Percentiles rank a stretch among this genome's conserved stretches.
Conservation (phyloP, 2,113 vertebrate genomes). For the Ondatra zibethicus region DNA sequence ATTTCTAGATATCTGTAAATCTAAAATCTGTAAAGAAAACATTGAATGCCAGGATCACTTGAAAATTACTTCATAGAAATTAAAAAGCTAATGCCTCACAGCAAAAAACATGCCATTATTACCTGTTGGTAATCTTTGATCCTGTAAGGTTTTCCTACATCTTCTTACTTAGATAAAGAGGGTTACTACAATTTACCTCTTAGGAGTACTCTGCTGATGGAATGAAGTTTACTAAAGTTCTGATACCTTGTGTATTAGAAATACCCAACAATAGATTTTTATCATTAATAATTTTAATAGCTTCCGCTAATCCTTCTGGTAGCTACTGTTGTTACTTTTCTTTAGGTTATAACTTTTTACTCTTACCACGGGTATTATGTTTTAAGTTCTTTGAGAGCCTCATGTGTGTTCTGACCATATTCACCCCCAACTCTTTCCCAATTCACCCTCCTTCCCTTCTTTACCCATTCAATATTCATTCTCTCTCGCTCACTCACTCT, state of each 20-base stretch:
- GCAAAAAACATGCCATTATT: background rate
- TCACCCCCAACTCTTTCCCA: background rate
- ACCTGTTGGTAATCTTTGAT: background rate
- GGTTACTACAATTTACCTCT: background rate
- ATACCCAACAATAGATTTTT: background rate
- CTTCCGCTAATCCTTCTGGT: background rate
- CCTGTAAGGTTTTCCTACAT: background rate
- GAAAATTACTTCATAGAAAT: background rate
- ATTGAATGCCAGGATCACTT: conserved; percentile 14
- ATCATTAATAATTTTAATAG: background rate
- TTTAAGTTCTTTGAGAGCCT: background rate
- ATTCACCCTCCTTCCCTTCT: background rate
- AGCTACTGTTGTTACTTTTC: background rate
- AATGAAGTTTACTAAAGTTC: background rate
- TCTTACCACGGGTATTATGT: background rate
- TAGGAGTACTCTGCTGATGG: background rate
- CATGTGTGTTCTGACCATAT: background rate
- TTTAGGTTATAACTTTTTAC: conserved; percentile 5
- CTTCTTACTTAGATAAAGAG: conserved; percentile 16
- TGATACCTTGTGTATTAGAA: background rate
- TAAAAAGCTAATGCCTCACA: conserved; percentile 9
- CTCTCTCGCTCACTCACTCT: no score
- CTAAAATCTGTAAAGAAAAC: conserved; percentile 34
- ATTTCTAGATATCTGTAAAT: background rate
- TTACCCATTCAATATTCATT: background rate